Percentiles rank a stretch among this genome's conserved stretches.
Evolutionary conservation across 2,113 vertebrate genomes (phyloP).

Genomic region (Echinops telfairi): DNA sequence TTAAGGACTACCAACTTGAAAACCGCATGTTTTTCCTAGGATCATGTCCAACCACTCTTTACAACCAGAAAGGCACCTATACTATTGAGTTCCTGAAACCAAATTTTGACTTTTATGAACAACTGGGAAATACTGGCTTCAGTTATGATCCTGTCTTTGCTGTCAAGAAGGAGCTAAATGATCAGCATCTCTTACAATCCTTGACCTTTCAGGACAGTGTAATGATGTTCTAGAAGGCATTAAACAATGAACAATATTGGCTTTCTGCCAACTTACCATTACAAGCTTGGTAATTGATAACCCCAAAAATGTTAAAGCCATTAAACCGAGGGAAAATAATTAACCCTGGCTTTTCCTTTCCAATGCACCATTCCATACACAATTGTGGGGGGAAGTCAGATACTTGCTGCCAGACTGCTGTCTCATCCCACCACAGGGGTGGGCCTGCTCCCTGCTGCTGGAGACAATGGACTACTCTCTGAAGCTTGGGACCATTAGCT

Average conservation of each 20-base stretch:
- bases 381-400: too few relatives aligned
- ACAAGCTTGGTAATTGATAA: constrained; percentile 29
- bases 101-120: constrained; percentile 53
- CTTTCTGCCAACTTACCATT: background rate
- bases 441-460: too few relatives aligned
- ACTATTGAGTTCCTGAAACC: background rate
- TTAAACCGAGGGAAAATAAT: background rate
- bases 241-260: background rate
- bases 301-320: constrained; percentile 15
- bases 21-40: constrained; percentile 5
- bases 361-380: background rate
- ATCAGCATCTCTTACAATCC: background rate
- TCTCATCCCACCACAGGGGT: too few relatives aligned
- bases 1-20: constrained; percentile 41
- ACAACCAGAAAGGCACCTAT: background rate
- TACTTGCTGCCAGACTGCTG: too few relatives aligned
- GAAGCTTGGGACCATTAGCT: too few relatives aligned
- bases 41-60: constrained; percentile 30
- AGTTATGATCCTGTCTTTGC: constrained; percentile 26
- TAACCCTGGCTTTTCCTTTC: background rate
- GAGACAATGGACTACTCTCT: too few relatives aligned
- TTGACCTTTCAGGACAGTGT: constrained; percentile 15
- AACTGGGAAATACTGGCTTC: constrained; percentile 21
- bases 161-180: constrained; percentile 23
- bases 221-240: constrained; percentile 8